Conservation (phyloP, 1,140 invertebrate genomes). For the Drosophila yakuba region DNA sequence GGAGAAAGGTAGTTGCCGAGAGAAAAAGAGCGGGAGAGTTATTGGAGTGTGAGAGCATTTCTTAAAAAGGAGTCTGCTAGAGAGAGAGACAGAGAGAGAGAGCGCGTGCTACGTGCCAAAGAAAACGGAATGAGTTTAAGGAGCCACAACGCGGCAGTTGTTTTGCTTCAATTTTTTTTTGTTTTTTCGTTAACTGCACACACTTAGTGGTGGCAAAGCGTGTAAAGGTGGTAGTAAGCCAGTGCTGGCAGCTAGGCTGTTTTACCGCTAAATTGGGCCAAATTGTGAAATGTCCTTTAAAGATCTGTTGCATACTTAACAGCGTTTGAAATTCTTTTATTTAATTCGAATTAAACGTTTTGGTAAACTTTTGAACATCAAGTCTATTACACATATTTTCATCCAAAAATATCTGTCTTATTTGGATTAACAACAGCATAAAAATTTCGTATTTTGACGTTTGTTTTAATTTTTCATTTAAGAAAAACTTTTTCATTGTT, state of each 20-base stretch:
- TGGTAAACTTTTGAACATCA: not conserved
- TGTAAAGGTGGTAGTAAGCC: slow-evolving; percentile 56
- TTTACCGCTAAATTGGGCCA: not conserved
- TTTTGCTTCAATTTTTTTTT: slow-evolving; percentile 46
- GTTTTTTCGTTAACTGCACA: slow-evolving; percentile 49
- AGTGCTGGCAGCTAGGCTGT: not conserved
- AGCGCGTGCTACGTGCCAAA: slow-evolving; percentile 49
- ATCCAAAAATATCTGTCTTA: not conserved
- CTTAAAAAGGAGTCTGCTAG: slow-evolving; percentile 65
- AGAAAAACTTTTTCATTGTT: too few species aligned
- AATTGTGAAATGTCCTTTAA: not conserved
- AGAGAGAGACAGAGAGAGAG: slow-evolving; percentile 44
- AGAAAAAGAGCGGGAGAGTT: slow-evolving; percentile 13
- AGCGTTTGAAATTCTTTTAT: not conserved
- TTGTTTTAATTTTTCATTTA: too few species aligned
- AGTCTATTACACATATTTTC: too few species aligned
- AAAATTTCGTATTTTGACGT: too few species aligned
- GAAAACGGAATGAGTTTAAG: slow-evolving; percentile 47
- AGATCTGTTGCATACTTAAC: slow-evolving; percentile 1
- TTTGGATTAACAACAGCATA: too few species aligned
- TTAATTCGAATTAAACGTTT: not conserved
- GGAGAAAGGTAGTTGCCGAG: slow-evolving; percentile 24
- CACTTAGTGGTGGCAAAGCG: slow-evolving; percentile 74
- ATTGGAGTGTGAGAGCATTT: slow-evolving; percentile 14
- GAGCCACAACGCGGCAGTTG: slow-evolving; percentile 41